phyloP scores from a whole-genome alignment of 2,797 vertebrate genomes.

The Gymnothorax javanicus region DNA sequence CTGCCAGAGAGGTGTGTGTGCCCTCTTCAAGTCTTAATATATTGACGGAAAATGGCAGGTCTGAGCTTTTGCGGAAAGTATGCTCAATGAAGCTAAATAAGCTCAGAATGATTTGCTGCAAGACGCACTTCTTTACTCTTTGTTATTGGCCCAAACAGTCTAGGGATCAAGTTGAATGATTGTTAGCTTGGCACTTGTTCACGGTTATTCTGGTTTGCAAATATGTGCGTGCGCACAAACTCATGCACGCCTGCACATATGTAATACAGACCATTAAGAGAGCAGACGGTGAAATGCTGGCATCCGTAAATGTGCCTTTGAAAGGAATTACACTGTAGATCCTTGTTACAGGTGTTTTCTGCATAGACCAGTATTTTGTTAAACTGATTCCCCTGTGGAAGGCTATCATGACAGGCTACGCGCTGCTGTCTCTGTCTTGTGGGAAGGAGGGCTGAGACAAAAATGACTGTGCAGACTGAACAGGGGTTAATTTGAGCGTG shows the following conservation, averaged over 20 bases:
- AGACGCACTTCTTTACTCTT: neutral
- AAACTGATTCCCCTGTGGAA: neutral
- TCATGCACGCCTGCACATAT: neutral
- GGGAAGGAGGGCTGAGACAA: neutral
- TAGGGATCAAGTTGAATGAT: slow-evolving; percentile 37
- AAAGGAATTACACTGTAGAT: no score
- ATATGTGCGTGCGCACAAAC: neutral
- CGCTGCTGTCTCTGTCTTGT: neutral
- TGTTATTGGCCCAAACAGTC: slow-evolving; percentile 36
- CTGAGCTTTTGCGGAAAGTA: neutral
- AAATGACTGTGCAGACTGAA: neutral
- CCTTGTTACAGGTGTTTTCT: neutral
- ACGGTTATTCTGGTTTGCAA: neutral
- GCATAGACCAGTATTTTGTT: neutral
- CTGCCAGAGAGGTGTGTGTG: slow-evolving; percentile 45
- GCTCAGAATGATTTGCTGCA: neutral
- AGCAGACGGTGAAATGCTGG: neutral
- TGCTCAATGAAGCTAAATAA: neutral
- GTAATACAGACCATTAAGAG: neutral
- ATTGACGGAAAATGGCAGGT: neutral
- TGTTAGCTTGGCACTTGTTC: neutral
- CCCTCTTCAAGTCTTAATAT: slow-evolving; percentile 30
- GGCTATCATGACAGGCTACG: neutral
- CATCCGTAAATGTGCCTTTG: neutral
- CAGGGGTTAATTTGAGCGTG: neutral